Evolutionary conservation across 2,797 vertebrate species (phyloP), one percentile per base, ranked within the genome.

Genomic region (Melanotaenia trifasciata): DNA sequence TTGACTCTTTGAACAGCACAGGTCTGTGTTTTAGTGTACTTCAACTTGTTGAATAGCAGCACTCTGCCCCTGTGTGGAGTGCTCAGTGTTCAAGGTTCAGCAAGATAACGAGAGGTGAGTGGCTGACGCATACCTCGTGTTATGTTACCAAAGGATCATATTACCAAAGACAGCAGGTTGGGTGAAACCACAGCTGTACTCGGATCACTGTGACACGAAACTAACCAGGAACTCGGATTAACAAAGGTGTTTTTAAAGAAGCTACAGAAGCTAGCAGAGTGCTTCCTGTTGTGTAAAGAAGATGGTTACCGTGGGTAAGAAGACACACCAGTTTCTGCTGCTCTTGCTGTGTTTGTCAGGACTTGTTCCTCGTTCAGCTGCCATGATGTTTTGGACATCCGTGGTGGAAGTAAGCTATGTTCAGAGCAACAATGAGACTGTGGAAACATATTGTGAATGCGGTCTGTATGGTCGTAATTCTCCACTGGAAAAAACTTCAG

Each of bases 391-490:
- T 68, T 92, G 94, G 89, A 93, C 81, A 0, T 96, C 96, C 35
- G 63, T 79, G 10, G 67, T 99, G 69, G 93, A 86, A 43, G 80
- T 96, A 6, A 72, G 54, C 47, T 97, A 95, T 51, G 56, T 67
- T 22, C 87, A 84, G 65, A 74, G 1, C 58, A 84, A 60, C 38
- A 95, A 91, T 80, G 88, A 93, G 71, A 84, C 69, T 0, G 67
- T 58, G 33, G 81, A 32, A 0, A 92, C 93, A 32, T 50, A 8
- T 0, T 97, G 96, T 2, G 91, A 96, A 10, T 97, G 96, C 4
- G 96, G 96, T 16, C 5, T 91, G 16, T 98, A 90, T 5, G 97
- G 96, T 3, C 75, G 87, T 9, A 78, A 94, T 66, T 96, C 97
- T 6, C 94, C 73, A 0, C n/a, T 90, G 47, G 38, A 58, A 0